Evolutionary conservation across 2,797 vertebrate species (phyloP), one percentile per base, ranked within the genome.

Genomic region (Neostethus bicornis): DNA sequence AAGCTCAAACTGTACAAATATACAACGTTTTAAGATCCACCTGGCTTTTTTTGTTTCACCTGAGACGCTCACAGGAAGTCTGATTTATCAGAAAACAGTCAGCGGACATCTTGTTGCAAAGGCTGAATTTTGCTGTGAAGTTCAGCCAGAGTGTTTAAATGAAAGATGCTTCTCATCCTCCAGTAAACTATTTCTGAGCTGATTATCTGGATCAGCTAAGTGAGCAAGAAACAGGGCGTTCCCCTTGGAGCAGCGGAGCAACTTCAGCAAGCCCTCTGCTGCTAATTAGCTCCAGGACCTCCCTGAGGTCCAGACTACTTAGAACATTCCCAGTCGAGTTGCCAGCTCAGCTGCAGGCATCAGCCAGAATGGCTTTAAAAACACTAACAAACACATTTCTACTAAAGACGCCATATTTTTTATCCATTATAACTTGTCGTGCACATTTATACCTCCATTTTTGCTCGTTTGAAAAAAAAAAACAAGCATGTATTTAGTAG

Each of bases 261-360:
- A 14, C 59, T 43, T 25, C 5, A 20, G 37, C 13, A 4, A 28
- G 14, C 11, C 34, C 34, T 50, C 34, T 23, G 51, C 9, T 12
- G 19, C 43, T 54, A 51, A 59, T 77, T 49, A 66, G 41, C 29
- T 66, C 41, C 49, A 55, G 24, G 21, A 55, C 34, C 26, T 31
- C 49, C 29, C 47, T 51, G 48, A 35, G 31, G 53, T 51, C 34
- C 29, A 24, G 6, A 14, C 28, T 28, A 42, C 59, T 21, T 51
- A 42, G 47, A 57, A 61, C 26, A 34, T 12, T 26, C 41, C 41
- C 41, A 52, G 38, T 39, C 11, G 46, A 17, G 14, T 35, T 70
- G 45, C 23, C 39, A 7, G 1, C 13, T 24, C n/a, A 31, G 14
- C 3, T 0, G 17, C 29, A 17, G 26, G 4, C 24, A 43, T 55